Conservation (phyloP, 2,797 vertebrate genomes). For the Eulemur coronatus region DNA sequence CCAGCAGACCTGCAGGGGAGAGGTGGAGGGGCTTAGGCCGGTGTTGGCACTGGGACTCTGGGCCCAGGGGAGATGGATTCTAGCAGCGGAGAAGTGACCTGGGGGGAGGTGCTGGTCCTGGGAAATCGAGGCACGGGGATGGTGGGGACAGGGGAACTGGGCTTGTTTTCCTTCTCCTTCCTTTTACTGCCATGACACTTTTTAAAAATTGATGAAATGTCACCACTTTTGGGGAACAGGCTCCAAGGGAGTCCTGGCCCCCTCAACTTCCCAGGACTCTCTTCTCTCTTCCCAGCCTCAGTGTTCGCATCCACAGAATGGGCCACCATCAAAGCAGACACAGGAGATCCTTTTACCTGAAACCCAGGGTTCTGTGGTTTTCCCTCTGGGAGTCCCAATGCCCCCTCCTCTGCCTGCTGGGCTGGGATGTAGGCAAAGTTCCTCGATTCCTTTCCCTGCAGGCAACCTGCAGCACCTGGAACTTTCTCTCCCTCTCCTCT, state of each 20-base stretch:
- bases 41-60: not conserved
- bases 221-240: not conserved
- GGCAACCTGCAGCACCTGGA: not conserved
- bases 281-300: not conserved
- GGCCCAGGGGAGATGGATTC: not conserved
- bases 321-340: not conserved
- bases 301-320: not conserved
- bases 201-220: not conserved
- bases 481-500: not conserved
- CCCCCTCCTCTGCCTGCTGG: not conserved
- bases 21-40: not conserved
- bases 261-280: not conserved
- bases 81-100: not conserved
- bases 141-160: not conserved
- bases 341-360: not conserved
- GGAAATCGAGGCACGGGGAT: not conserved
- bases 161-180: not conserved
- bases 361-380: not conserved
- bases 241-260: not conserved
- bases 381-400: not conserved
- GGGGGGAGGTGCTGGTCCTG: not conserved
- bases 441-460: not conserved
- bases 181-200: not conserved
- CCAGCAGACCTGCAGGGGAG: slow-evolving; percentile 90
- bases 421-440: not conserved